These are phyloP conservation scores for Bubo blakistoni DNA, from an alignment of 2,113 vertebrate genomes.

Conservation along the genomic window DNA sequence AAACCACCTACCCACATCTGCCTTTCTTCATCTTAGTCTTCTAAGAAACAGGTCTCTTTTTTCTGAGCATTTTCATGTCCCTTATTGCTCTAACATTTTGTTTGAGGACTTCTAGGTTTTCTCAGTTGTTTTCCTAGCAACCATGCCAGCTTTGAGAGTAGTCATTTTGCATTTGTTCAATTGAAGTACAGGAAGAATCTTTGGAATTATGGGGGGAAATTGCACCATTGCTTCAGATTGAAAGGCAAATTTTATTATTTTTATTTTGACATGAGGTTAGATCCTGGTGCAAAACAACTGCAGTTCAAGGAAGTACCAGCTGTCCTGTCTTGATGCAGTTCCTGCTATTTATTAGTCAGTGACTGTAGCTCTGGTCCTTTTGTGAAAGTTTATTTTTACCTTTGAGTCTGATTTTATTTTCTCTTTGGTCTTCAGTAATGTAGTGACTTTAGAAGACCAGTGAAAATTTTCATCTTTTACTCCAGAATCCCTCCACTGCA, in stretches of 20 bases:
- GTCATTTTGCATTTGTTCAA: background rate
- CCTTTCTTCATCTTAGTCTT: background rate
- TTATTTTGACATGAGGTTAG: background rate
- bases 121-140: slow-evolving; percentile 56
- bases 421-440: background rate
- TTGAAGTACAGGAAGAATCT: background rate
- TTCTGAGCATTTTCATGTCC: background rate
- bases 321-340: background rate
- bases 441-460: background rate
- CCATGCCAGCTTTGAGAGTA: background rate
- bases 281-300: background rate
- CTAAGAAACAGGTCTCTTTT: background rate
- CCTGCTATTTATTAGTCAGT: background rate
- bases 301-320: background rate
- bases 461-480: background rate
- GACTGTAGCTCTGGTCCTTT: background rate
- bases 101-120: slow-evolving; percentile 61
- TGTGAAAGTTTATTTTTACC: background rate
- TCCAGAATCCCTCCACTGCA: background rate
- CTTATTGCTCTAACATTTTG: background rate
- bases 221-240: background rate
- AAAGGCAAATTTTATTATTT: background rate
- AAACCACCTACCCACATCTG: background rate
- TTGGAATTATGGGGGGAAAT: background rate
- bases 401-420: background rate